Percentiles rank a stretch among this genome's conserved stretches.
These are phyloP conservation scores for Bombus haemorrhoidalis DNA, from an alignment of 1,140 invertebrate species.

Conservation along the genomic window DNA sequence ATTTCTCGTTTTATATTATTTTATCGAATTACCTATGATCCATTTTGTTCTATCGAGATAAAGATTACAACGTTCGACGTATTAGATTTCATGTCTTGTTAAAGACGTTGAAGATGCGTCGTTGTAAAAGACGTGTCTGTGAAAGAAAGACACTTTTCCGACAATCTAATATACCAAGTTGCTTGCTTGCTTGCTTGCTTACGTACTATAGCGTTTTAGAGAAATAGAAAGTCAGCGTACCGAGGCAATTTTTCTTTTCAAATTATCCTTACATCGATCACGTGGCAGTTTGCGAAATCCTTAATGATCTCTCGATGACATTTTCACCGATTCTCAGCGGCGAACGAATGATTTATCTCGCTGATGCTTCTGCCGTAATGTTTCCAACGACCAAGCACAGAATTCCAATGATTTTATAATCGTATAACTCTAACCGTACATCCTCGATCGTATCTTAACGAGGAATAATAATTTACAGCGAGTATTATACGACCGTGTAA, in stretches of 20 bases:
- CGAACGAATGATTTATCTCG: not conserved
- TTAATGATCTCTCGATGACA: not conserved
- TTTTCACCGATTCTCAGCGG: not conserved
- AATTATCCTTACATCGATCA: not conserved
- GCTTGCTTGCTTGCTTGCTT: no score
- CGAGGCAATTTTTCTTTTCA: not conserved
- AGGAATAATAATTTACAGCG: not conserved
- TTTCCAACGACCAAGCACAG: not conserved
- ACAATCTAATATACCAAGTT: fast-evolving
- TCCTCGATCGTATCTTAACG: not conserved
- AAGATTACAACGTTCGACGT: no score
- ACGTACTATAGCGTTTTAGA: not conserved
- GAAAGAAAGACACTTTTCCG: no score
- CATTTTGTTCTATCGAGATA: no score
- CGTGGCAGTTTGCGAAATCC: not conserved
- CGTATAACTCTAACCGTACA: not conserved
- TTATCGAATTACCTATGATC: no score
- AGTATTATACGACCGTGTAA: not conserved
- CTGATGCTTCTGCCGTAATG: not conserved
- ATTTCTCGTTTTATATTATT: no score
- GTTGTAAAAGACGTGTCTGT: no score
- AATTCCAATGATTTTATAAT: not conserved
- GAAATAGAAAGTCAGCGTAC: not conserved
- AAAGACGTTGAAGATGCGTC: no score
- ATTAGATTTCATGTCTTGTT: no score